Conservation (phyloP, 1,140 invertebrate species). For the Anastatus disparis region DNA sequence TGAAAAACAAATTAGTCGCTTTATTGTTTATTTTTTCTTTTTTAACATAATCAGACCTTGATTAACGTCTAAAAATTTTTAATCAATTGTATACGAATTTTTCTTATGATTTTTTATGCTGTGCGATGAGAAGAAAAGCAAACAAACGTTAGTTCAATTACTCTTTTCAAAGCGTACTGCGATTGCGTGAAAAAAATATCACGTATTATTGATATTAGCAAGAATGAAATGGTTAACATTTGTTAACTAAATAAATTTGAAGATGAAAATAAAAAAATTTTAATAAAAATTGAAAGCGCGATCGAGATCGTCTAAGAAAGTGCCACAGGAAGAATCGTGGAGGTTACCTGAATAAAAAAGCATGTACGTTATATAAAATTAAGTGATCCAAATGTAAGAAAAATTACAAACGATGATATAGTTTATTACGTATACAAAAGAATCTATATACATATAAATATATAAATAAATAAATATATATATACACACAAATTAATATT, state of each 20-base stretch:
- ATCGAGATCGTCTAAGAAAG: slow-evolving; percentile 44
- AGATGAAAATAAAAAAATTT: slow-evolving; percentile 27
- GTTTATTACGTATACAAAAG: slow-evolving; percentile 55
- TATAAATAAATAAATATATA: slow-evolving; percentile 55
- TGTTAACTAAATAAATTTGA: slow-evolving; percentile 14
- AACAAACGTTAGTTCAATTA: slow-evolving; percentile 7
- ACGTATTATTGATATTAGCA: slow-evolving; percentile 6
- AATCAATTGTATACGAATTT: slow-evolving; percentile 25
- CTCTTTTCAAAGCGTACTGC: background rate
- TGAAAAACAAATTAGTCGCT: too few species aligned
- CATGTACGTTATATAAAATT: slow-evolving; percentile 54
- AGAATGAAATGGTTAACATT: slow-evolving; percentile 5
- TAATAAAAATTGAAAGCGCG: slow-evolving; percentile 26
- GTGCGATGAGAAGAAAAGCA: background rate
- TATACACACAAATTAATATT: slow-evolving; percentile 36
- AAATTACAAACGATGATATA: slow-evolving; percentile 55
- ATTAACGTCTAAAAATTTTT: slow-evolving; percentile 18
- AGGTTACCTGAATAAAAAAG: slow-evolving; percentile 59
- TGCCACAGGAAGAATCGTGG: slow-evolving; percentile 58
- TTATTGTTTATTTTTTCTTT: background rate
- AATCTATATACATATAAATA: slow-evolving; percentile 54
- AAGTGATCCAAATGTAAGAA: slow-evolving; percentile 55
- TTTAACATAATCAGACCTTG: slow-evolving; percentile 9
- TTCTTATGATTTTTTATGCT: slow-evolving; percentile 5
- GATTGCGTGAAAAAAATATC: background rate